Evolutionary conservation across 2,888 invertebrate species (phyloP).

Genomic region (Zele albiditarsus): DNA sequence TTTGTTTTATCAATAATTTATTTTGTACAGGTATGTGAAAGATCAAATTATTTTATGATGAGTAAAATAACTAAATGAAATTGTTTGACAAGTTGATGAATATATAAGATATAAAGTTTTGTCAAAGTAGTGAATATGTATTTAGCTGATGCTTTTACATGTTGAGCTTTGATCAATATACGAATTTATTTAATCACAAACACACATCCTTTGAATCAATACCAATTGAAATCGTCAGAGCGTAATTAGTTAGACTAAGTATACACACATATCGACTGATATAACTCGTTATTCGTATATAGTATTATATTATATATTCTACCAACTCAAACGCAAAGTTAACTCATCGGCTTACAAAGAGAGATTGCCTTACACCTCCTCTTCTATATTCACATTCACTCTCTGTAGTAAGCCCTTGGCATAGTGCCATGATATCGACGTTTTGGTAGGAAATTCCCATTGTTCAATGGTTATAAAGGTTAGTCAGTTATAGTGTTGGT

Average conservation of each 20-base stretch:
- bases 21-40: too few relatives aligned
- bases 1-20: too few relatives aligned
- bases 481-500: slow-evolving; percentile 27
- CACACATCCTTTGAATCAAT: too few relatives aligned
- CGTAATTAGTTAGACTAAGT: too few relatives aligned
- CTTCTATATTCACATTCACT: slow-evolving; percentile 42
- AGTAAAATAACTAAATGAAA: too few relatives aligned
- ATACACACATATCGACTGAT: neutral
- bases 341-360: slow-evolving; percentile 28
- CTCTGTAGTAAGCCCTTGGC: slow-evolving; percentile 49
- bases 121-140: too few relatives aligned
- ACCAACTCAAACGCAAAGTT: neutral
- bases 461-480: slow-evolving; percentile 56
- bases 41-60: too few relatives aligned
- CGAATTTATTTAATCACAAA: too few relatives aligned
- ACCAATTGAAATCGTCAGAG: neutral
- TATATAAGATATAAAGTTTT: too few relatives aligned
- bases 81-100: too few relatives aligned
- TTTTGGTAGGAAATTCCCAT: slow-evolving; percentile 54
- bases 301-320: neutral
- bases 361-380: slow-evolving; percentile 35
- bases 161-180: too few relatives aligned
- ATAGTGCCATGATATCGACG: slow-evolving; percentile 58
- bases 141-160: too few relatives aligned
- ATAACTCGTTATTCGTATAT: neutral